A percentile compares a stretch with the other conserved stretches of the same genome.
These are phyloP conservation scores for Germaria angustata DNA, from an alignment of 2,888 invertebrate genomes.

Conservation along the genomic window DNA sequence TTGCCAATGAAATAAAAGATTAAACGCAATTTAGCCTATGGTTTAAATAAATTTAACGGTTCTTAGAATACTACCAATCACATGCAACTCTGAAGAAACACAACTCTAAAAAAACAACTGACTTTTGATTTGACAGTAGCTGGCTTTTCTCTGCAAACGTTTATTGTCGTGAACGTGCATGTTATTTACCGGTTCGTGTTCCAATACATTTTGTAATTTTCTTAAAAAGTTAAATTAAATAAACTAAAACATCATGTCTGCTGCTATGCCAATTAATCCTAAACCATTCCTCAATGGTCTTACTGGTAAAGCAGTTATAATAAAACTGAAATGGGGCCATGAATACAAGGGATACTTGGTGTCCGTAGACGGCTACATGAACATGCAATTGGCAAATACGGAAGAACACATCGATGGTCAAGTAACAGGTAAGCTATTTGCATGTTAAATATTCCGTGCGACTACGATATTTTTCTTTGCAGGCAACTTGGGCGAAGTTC, in stretches of 20 bases:
- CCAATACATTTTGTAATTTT: not conserved
- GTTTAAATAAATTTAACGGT: too few relatives aligned
- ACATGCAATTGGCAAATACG: constrained; percentile 97
- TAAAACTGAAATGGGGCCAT: constrained; percentile 99
- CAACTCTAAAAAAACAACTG: too few relatives aligned
- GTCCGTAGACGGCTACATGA: constrained; percentile 99
- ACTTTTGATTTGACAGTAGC: too few relatives aligned
- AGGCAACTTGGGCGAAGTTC: constrained; percentile 96
- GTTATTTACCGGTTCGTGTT: not conserved
- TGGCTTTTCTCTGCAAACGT: too few relatives aligned
- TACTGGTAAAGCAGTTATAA: constrained; percentile 98
- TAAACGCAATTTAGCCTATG: too few relatives aligned
- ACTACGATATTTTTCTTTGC: constrained; percentile 23
- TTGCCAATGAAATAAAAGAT: too few relatives aligned
- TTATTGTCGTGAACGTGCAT: not conserved
- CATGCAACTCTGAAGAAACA: too few relatives aligned
- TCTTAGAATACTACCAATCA: too few relatives aligned
- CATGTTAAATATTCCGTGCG: not conserved
- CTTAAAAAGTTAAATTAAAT: constrained; percentile 13
- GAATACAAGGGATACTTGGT: constrained; percentile 99
- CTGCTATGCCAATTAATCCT: constrained; percentile 98
- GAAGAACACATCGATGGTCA: constrained; percentile 98
- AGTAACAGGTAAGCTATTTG: constrained; percentile 85
- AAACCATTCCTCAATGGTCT: constrained; percentile 99
- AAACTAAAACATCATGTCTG: constrained; percentile 79